phyloP scores from a whole-genome alignment of 2,113 vertebrate species.

The Riparia riparia region DNA sequence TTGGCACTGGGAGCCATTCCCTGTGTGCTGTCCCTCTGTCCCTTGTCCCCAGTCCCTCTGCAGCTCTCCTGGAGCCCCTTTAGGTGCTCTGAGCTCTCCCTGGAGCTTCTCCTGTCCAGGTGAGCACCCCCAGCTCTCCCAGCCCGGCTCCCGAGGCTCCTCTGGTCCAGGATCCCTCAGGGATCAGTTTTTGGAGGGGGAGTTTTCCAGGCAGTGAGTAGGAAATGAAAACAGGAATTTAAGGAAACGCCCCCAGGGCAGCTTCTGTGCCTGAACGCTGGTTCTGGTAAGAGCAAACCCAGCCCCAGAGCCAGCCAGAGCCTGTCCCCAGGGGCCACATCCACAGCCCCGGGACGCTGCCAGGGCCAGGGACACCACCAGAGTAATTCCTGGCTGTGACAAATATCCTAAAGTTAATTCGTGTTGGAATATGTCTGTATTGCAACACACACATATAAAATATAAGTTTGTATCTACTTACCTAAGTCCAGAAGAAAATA shows the following conservation, averaged over 20 bases:
- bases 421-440: no score
- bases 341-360: neutral
- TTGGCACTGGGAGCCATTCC: no score
- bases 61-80: neutral
- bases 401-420: no score
- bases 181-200: neutral
- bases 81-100: neutral
- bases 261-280: neutral
- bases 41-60: no score
- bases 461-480: no score
- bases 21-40: no score
- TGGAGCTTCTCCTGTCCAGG: neutral
- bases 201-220: neutral
- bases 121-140: neutral
- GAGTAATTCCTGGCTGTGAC: fast-evolving
- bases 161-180: fast-evolving
- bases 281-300: neutral
- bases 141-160: neutral
- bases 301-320: neutral
- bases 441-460: no score
- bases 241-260: neutral
- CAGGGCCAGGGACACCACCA: neutral
- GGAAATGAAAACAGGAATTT: neutral
- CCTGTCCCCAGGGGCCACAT: neutral
- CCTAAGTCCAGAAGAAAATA: no score